These are phyloP conservation scores for Vanessa cardui DNA, from an alignment of 2,888 invertebrate species.

Conservation along the genomic window DNA sequence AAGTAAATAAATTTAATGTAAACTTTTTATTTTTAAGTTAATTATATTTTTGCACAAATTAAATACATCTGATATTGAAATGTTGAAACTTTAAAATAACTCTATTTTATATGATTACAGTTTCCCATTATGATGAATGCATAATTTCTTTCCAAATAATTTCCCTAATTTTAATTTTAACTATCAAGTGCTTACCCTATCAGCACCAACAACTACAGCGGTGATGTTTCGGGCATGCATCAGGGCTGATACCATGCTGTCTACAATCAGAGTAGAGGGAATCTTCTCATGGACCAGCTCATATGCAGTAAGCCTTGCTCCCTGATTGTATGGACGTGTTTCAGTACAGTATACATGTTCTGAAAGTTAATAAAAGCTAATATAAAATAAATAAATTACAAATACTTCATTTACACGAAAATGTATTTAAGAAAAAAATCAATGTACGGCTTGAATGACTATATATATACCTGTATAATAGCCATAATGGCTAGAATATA, in stretches of 20 bases:
- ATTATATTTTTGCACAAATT: no score
- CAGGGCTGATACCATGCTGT: slow-evolving; percentile 96
- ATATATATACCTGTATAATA: no score
- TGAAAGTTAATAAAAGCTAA: slow-evolving; percentile 56
- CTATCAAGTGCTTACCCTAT: slow-evolving; percentile 85
- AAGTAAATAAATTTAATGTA: no score
- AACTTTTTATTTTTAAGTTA: no score
- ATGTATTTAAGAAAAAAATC: no score
- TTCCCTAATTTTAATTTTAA: background rate
- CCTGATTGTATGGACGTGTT: slow-evolving; percentile 99
- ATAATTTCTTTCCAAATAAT: no score
- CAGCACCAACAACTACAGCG: slow-evolving; percentile 98
- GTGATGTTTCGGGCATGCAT: slow-evolving; percentile 92
- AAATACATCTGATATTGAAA: no score
- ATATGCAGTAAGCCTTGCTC: slow-evolving; percentile 96
- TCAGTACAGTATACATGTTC: slow-evolving; percentile 97
- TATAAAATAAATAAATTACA: background rate
- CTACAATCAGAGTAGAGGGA: slow-evolving; percentile 95
- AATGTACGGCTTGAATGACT: no score
- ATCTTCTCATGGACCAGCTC: slow-evolving; percentile 96
- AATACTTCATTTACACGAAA: background rate
- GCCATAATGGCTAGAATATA: no score
- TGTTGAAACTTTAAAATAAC: no score
- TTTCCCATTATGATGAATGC: no score
- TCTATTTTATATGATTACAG: no score